phyloP scores from a whole-genome alignment of 2,797 vertebrate species.

The Petrocephalus schoutedeni region DNA sequence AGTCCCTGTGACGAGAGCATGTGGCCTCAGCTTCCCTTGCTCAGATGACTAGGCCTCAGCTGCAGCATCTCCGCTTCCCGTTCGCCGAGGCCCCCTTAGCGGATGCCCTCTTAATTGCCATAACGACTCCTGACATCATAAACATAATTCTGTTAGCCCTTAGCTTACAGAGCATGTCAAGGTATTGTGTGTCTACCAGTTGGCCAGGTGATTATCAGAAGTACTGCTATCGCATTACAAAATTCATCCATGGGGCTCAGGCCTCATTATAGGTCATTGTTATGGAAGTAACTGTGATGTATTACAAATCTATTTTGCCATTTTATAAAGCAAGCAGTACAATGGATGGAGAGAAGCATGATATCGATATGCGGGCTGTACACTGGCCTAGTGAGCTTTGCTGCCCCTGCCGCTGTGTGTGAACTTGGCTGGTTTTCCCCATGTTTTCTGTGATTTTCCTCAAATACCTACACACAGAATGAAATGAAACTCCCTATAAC shows the following conservation, averaged over 20 bases:
- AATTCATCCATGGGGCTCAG: constrained; percentile 25
- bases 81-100: constrained; percentile 44
- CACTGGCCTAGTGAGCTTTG: neutral
- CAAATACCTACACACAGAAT: neutral
- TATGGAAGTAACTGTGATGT: neutral
- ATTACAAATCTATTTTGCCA: neutral
- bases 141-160: constrained; percentile 20
- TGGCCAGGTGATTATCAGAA: constrained; percentile 48
- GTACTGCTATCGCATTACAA: constrained; percentile 54
- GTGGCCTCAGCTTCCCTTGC: constrained; percentile 61
- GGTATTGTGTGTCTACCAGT: constrained; percentile 58
- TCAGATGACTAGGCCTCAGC: constrained; percentile 61
- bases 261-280: neutral
- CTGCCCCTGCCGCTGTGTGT: neutral
- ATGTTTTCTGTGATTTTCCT: neutral
- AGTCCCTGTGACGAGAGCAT: neutral
- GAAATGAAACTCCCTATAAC: neutral
- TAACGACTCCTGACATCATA: constrained; percentile 48
- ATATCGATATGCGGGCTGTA: neutral
- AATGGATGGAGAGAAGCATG: neutral
- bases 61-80: constrained; percentile 55
- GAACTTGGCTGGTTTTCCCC: neutral
- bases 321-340: neutral
- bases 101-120: constrained; percentile 48
- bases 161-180: constrained; percentile 34